Conservation (phyloP, 1,140 invertebrate species). For the Stegodyphus dumicola region DNA sequence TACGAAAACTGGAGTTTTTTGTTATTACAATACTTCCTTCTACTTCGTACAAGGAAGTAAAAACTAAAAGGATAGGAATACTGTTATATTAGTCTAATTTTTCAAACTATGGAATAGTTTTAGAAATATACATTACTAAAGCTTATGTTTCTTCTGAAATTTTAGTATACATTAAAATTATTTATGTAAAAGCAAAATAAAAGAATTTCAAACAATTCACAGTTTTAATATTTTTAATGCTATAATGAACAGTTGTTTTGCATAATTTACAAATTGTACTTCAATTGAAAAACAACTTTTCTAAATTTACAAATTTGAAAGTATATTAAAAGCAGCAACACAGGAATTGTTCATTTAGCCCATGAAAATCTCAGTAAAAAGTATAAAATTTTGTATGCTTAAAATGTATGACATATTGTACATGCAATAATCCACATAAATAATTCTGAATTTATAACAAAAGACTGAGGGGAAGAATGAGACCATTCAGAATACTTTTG, state of each 20-base stretch:
- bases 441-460: not conserved
- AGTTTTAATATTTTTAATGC: slow-evolving; percentile 52
- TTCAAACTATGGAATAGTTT: too few species aligned
- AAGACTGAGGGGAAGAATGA: not conserved
- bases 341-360: too few species aligned
- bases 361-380: not conserved
- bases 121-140: too few species aligned
- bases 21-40: too few species aligned
- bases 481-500: not conserved
- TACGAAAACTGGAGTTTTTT: too few species aligned
- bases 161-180: too few species aligned
- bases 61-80: too few species aligned
- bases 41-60: too few species aligned
- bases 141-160: too few species aligned
- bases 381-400: not conserved
- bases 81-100: too few species aligned
- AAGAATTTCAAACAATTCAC: slow-evolving; percentile 18
- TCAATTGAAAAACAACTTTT: slow-evolving; percentile 40
- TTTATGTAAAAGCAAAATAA: not conserved
- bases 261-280: slow-evolving; percentile 49
- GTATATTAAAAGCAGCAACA: slow-evolving; percentile 23
- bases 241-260: slow-evolving; percentile 51
- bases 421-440: not conserved
- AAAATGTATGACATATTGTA: not conserved
- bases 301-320: slow-evolving; percentile 40